Percentiles rank a stretch among this genome's conserved stretches.
Evolutionary conservation across 2,888 invertebrate genomes (phyloP).

Genomic region (Molanna angustata): DNA sequence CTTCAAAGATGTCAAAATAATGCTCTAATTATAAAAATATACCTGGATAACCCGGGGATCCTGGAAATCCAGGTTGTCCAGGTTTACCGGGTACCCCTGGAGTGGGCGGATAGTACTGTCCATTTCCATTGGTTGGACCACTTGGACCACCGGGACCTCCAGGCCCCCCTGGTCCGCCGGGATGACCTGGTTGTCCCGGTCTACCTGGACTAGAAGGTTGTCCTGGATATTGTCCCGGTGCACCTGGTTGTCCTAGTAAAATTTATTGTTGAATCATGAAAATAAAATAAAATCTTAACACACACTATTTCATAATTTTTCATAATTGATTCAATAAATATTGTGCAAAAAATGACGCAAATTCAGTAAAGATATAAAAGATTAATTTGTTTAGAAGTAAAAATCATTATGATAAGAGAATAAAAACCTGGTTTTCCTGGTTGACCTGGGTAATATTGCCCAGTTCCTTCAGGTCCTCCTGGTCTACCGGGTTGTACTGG

Average conservation of each 20-base stretch:
- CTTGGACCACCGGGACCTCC: slow-evolving; percentile 30
- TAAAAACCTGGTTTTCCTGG: slow-evolving; percentile 40
- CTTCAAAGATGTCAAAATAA: no score
- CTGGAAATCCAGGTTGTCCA: slow-evolving; percentile 33
- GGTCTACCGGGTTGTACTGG: slow-evolving; percentile 37
- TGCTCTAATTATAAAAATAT: no score
- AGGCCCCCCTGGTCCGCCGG: slow-evolving; percentile 24
- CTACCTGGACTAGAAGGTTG: slow-evolving; percentile 34
- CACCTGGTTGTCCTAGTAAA: slow-evolving; percentile 39
- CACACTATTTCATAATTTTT: no score
- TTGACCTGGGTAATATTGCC: slow-evolving; percentile 49
- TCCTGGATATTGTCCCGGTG: slow-evolving; percentile 38
- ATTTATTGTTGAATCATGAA: no score
- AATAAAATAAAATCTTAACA: no score
- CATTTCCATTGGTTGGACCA: slow-evolving; percentile 34
- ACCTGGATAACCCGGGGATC: slow-evolving; percentile 25
- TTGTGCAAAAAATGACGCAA: no score
- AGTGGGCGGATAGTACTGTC: slow-evolving; percentile 36
- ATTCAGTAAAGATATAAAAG: no score
- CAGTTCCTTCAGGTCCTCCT: slow-evolving; percentile 17
- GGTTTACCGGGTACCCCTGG: slow-evolving; percentile 37
- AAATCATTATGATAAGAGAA: no score
- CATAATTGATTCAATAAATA: no score
- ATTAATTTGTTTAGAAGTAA: no score
- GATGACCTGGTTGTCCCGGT: slow-evolving; percentile 29